Evolutionary conservation across 2,797 vertebrate genomes (phyloP), one percentile per base, ranked within the genome.

Genomic region (Spea hammondii): DNA sequence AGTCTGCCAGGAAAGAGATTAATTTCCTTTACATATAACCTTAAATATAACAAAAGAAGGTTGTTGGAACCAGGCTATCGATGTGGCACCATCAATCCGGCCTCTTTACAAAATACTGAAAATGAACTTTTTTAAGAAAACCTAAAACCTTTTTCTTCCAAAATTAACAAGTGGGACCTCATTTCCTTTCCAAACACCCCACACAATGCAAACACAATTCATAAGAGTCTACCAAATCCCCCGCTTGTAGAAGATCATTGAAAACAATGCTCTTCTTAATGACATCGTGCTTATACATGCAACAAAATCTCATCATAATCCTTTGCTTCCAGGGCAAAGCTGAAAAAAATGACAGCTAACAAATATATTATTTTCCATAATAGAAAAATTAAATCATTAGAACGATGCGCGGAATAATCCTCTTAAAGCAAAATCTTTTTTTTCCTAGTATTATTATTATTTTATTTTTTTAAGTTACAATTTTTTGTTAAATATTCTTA

Each of bases 261-360:
- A 17, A 17, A 62, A 62, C 59, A 62, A 6, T 62, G 14, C 8
- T 3, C 4, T 17, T 62, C 59, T 62, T 62, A 32, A n/a, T 5
- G n/a, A 6, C 7, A 62, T 17, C 59, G 32, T 17, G 59, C n/a
- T 17, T 17, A 62, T 5, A 62, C 59, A 5, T 62, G 59, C 32
- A 62, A 62, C 9, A 62, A 62, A 62, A 62, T 12, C 59, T 6
- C n/a, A 5, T 62, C 59, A 62, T 62, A 62, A 62, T 62, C 59
- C 59, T 62, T 62, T 62, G n/a, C 12, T 62, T 62, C 59, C 59
- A 17, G 13, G n/a, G n/a, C 59, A 17, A 62, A 62, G 4, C n/a
- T 14, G 59, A 62, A 62, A 32, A 32, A 62, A 62, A 7, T 62
- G 51, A 62, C n/a, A 62, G n/a, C 59, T 6, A 32, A 32, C 13